Conservation (phyloP, 1,140 invertebrate genomes). For the Drosophila pandora region DNA sequence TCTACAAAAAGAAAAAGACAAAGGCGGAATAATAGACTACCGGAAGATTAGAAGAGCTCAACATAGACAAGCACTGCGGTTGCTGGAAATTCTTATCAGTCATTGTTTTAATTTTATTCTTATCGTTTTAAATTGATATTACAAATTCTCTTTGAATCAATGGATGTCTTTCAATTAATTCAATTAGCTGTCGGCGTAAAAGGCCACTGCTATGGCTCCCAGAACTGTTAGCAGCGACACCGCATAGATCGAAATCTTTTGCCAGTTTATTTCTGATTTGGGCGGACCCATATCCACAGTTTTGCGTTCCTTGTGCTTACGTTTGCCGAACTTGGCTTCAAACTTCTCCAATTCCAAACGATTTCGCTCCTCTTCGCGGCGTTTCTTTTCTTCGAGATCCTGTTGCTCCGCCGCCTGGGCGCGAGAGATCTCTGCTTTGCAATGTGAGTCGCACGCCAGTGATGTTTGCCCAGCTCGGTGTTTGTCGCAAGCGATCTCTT, state of each 20-base stretch:
- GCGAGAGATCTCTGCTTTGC: conserved; percentile 85
- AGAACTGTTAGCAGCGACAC: conserved; percentile 46
- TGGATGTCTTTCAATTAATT: conserved; percentile 1
- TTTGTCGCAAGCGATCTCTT: conserved; percentile 89
- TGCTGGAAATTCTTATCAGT: conserved; percentile 35
- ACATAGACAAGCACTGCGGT: conserved; percentile 28
- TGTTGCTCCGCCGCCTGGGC: conserved; percentile 85
- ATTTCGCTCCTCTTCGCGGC: conserved; percentile 88
- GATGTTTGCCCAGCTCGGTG: conserved; percentile 85
- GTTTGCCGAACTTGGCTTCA: conserved; percentile 88
- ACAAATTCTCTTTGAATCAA: conserved; percentile 36
- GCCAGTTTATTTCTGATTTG: conserved; percentile 62
- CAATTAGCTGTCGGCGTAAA: conserved; percentile 66
- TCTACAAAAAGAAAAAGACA: conserved; percentile 83
- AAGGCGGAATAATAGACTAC: conserved; percentile 39
- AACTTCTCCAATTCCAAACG: conserved; percentile 89
- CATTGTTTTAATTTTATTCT: conserved; percentile 31
- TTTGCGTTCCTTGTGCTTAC: conserved; percentile 85
- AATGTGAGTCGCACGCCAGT: conserved; percentile 87
- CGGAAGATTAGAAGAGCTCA: conserved; percentile 23
- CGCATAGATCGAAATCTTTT: conserved; percentile 45
- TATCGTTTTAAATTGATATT: conserved; percentile 38
- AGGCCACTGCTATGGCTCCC: conserved; percentile 63
- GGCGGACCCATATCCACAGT: conserved; percentile 42
- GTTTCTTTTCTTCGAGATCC: conserved; percentile 85